Conservation (phyloP, 1,140 invertebrate genomes). For the Cryptotermes secundus region DNA sequence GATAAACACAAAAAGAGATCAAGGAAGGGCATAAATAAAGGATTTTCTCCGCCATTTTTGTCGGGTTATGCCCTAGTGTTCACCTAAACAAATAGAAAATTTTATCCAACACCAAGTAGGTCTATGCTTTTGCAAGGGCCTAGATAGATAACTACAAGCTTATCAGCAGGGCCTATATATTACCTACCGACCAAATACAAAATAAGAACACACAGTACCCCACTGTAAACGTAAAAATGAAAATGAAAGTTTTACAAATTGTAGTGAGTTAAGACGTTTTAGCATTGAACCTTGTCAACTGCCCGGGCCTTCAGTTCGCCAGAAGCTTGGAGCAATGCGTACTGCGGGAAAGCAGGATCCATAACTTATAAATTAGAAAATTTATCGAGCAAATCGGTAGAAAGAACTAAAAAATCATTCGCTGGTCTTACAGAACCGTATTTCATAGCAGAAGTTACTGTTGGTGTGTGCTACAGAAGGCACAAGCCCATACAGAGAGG, state of each 20-base stretch:
- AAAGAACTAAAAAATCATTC: constrained; percentile 8
- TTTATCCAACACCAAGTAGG: too few relatives aligned
- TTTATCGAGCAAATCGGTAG: constrained; percentile 16
- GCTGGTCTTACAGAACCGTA: neutral
- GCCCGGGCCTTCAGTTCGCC: neutral
- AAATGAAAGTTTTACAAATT: neutral
- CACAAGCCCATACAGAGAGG: neutral
- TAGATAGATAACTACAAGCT: too few relatives aligned
- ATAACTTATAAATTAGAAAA: constrained; percentile 21
- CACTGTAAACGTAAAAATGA: neutral
- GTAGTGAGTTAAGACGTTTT: neutral
- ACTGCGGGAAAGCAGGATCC: neutral
- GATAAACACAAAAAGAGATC: too few relatives aligned
- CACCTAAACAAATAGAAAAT: too few relatives aligned
- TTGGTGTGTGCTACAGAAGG: constrained; percentile 15
- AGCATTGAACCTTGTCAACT: neutral
- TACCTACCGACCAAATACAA: too few relatives aligned
- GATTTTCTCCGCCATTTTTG: too few relatives aligned
- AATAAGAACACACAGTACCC: neutral
- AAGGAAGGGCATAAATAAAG: too few relatives aligned
- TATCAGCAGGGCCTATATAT: too few relatives aligned
- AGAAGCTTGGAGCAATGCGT: neutral
- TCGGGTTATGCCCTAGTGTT: too few relatives aligned
- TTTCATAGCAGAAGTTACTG: neutral
- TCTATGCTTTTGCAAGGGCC: too few relatives aligned